Conservation (phyloP, 2,113 vertebrate genomes). For the Phyllopteryx taeniolatus region DNA sequence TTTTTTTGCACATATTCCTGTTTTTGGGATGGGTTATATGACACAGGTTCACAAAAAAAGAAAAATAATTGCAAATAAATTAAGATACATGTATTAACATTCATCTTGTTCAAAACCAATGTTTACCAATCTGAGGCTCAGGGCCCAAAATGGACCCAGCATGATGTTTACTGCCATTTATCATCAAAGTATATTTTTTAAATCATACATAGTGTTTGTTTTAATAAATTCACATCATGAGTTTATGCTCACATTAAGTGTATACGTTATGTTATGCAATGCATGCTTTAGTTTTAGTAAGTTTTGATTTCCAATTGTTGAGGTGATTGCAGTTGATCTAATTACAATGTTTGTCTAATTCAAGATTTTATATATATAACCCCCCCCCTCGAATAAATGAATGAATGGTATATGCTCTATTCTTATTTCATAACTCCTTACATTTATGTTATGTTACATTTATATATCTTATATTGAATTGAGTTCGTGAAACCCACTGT, state of each 20-base stretch:
- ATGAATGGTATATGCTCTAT: no score
- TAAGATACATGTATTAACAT: background rate
- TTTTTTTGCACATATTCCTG: background rate
- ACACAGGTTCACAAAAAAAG: background rate
- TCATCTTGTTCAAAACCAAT: background rate
- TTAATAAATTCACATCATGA: background rate
- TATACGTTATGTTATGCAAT: no score
- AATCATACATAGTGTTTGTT: no score
- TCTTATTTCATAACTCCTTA: no score
- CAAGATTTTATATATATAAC: no score
- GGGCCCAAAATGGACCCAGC: background rate
- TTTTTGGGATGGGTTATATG: background rate
- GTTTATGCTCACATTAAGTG: no score
- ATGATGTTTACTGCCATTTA: background rate
- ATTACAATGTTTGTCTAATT: no score
- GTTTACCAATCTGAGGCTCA: background rate
- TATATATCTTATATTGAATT: constrained; percentile 1
- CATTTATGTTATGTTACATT: no score
- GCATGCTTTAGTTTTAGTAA: no score
- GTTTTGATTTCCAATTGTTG: no score
- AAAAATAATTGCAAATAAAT: background rate
- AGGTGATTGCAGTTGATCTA: no score
- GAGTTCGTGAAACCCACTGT: background rate
- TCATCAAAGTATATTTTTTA: background rate
- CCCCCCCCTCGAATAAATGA: no score